These are phyloP conservation scores for Orius laevigatus DNA, from an alignment of 1,140 invertebrate genomes.

Conservation along the genomic window DNA sequence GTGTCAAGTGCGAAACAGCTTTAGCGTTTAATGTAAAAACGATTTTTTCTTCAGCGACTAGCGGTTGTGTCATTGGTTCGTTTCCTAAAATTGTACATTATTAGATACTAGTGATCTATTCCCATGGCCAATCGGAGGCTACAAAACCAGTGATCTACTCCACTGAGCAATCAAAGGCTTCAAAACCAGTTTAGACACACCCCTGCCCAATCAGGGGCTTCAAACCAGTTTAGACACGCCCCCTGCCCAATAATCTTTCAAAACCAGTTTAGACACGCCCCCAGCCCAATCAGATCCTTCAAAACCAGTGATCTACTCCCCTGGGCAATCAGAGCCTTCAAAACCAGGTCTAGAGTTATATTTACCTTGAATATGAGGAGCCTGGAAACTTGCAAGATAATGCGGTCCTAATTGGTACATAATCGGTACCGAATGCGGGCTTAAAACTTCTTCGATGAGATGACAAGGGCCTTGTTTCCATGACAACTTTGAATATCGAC, in stretches of 20 bases:
- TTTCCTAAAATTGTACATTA: constrained; percentile 29
- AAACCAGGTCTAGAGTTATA: too few species aligned
- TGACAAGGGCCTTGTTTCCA: constrained; percentile 94
- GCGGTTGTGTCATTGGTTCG: constrained; percentile 40
- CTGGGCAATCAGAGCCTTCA: too few species aligned
- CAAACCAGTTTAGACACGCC: too few species aligned
- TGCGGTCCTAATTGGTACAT: constrained; percentile 81
- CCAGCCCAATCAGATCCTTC: too few species aligned
- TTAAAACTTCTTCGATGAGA: constrained; percentile 80
- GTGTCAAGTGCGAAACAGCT: constrained; percentile 83
- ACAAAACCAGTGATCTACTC: too few species aligned
- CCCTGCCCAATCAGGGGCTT: too few species aligned
- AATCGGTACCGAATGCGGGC: constrained; percentile 52
- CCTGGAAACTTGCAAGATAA: constrained; percentile 74
- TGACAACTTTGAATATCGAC: constrained; percentile 65
- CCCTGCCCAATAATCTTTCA: too few species aligned
- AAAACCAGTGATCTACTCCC: too few species aligned
- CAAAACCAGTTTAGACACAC: too few species aligned
- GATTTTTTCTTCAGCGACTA: constrained; percentile 87
- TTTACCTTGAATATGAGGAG: constrained; percentile 48
- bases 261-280: too few species aligned
- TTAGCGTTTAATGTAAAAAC: constrained; percentile 92
- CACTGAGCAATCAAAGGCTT: too few species aligned
- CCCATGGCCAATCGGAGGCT: too few species aligned
- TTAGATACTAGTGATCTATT: neutral